These are phyloP conservation scores for Aethina tumida DNA, from an alignment of 1,140 invertebrate genomes.

Conservation along the genomic window DNA sequence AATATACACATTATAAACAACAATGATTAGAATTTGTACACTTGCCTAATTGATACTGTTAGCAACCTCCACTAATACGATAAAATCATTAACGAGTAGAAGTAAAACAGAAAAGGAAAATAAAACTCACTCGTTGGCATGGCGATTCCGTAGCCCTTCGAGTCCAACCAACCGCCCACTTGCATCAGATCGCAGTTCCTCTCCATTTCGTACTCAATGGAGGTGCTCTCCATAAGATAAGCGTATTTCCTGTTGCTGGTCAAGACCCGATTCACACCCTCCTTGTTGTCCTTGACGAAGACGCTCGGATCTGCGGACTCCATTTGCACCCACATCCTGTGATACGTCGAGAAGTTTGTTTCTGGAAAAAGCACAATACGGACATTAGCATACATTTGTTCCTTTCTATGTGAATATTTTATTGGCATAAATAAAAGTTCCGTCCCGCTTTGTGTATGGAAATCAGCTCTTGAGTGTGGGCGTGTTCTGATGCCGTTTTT, in stretches of 20 bases:
- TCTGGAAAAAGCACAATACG: no score
- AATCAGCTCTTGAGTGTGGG: no score
- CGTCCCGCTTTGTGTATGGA: no score
- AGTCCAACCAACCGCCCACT: constrained; percentile 65
- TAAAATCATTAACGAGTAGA: background rate
- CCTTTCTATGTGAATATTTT: no score
- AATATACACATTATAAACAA: no score
- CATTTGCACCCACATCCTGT: constrained; percentile 66
- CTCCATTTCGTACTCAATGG: constrained; percentile 68
- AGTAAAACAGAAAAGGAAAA: constrained; percentile 5
- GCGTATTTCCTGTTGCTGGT: constrained; percentile 61
- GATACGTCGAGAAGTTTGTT: constrained; percentile 62
- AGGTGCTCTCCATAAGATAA: constrained; percentile 78
- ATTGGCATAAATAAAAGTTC: no score
- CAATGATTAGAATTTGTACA: no score
- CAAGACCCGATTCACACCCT: constrained; percentile 74
- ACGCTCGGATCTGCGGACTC: constrained; percentile 67
- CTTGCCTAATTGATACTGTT: no score
- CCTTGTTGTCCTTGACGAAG: constrained; percentile 67
- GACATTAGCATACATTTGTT: no score
- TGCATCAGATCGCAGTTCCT: constrained; percentile 66
- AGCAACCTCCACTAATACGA: no score
- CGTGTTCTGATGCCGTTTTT: no score
- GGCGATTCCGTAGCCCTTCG: constrained; percentile 74
- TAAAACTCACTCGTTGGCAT: constrained; percentile 56